Evolutionary conservation across 2,888 invertebrate genomes (phyloP), one percentile per base, ranked within the genome.

Genomic region (Acanthopleura granulata): DNA sequence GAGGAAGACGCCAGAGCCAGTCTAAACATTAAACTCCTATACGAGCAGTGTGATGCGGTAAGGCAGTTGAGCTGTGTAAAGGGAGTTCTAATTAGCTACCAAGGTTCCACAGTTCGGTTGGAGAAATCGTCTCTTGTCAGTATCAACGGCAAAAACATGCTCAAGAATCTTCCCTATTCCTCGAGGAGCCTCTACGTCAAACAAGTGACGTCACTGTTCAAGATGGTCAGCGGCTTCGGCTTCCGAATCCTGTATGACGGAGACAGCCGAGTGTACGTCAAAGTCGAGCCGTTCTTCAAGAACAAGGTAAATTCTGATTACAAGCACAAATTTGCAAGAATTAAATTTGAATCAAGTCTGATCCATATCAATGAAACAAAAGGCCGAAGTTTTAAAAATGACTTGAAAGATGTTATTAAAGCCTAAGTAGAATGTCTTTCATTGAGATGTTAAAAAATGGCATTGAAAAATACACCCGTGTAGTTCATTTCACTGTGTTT

Each of bases 191-290:
- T 85, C 49, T 80, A 84, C 72, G 77, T 85, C 15, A 84, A 82
- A 74, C 70, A 77, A 50, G 80, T 78, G 0, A 84, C 85, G 0
- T 80, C 81, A 1, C 57, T 78, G 40, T 82, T 82, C 72, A 74
- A 74, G 18, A 71, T 80, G 72, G 77, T 84, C n/a, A 75, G 74
- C 40, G 86, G 80, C 9, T 81, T 82, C 73, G 86, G 84, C 11
- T 83, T 84, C 76, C 18, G 30, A 40, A 25, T 66, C 29, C 62
- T 83, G 57, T 66, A 66, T 25, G 22, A 27, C 29, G 66, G 66
- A 27, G 22, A 27, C 25, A 22, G 66, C 29, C 66, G 29, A 66
- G 25, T 66, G 66, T 83, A 84, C 73, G 76, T 85, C 51, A 76
- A 70, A 4, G 75, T 85, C 61, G 79, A 82, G 25, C 83, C 83